phyloP scores from a whole-genome alignment of 2,888 invertebrate genomes.

The Papilio gigon region DNA sequence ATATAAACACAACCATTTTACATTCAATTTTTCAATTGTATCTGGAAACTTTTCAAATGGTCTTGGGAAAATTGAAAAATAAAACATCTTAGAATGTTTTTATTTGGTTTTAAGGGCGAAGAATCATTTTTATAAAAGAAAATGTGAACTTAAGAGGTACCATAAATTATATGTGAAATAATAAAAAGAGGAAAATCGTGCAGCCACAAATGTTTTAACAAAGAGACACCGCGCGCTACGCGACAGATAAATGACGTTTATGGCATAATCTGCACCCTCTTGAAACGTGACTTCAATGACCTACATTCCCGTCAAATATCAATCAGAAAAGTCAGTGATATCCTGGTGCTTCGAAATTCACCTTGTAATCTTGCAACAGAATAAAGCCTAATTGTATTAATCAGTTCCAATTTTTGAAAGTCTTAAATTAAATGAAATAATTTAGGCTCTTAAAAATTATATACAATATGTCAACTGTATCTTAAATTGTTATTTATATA shows the following conservation, averaged over 20 bases:
- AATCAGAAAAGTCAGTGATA: constrained; percentile 11
- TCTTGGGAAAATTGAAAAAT: constrained; percentile 22
- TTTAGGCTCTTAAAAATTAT: neutral
- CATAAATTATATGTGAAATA: constrained; percentile 78
- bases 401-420: neutral
- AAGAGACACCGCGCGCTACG: constrained; percentile 64
- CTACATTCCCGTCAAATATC: constrained; percentile 27
- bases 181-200: constrained; percentile 75
- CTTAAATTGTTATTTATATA: neutral
- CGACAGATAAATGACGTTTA: constrained; percentile 71
- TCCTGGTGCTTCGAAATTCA: neutral
- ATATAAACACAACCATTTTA: constrained; percentile 38
- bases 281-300: constrained; percentile 64
- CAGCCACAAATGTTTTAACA: constrained; percentile 72
- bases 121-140: constrained; percentile 41
- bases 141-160: constrained; percentile 59
- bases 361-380: neutral
- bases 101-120: neutral
- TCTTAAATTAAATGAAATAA: neutral
- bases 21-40: constrained; percentile 34
- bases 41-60: neutral
- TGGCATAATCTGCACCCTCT: constrained; percentile 69
- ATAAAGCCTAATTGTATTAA: neutral
- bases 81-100: constrained; percentile 33
- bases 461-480: neutral